Conservation (phyloP, 2,888 invertebrate genomes). For the Xylophagus ater region DNA sequence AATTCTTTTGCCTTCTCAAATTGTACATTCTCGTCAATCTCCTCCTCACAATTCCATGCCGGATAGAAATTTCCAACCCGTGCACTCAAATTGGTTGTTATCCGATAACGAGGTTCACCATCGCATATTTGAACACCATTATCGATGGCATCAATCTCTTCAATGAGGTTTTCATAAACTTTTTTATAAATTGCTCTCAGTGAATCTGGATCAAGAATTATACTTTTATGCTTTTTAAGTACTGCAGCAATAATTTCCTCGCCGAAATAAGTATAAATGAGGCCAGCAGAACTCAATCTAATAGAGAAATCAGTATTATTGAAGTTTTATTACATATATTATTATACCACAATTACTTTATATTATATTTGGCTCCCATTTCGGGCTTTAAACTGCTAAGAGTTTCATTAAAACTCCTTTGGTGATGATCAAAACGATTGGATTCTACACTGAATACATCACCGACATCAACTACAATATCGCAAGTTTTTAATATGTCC, state of each 20-base stretch:
- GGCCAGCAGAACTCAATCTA: conserved; percentile 89
- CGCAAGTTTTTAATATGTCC: conserved; percentile 62
- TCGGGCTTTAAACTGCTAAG: conserved; percentile 53
- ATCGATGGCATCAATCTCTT: conserved; percentile 93
- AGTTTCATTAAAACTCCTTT: conserved; percentile 60
- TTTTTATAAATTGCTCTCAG: conserved; percentile 50
- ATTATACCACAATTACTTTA: conserved; percentile 38
- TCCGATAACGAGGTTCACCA: conserved; percentile 60
- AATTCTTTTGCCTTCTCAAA: conserved; percentile 69
- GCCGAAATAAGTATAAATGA: conserved; percentile 86
- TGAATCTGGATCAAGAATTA: conserved; percentile 41
- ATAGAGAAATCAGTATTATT: conserved; percentile 23
- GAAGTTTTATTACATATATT: conserved; percentile 4
- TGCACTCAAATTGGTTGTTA: conserved; percentile 66
- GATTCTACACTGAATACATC: conserved; percentile 64
- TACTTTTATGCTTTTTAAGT: conserved; percentile 37
- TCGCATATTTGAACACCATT: conserved; percentile 84
- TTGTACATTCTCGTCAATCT: conserved; percentile 44
- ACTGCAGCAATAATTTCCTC: conserved; percentile 58
- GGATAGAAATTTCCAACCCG: conserved; percentile 73
- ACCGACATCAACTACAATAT: conserved; percentile 94
- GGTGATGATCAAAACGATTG: conserved; percentile 90
- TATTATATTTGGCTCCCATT: conserved; percentile 46
- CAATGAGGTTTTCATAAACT: conserved; percentile 78
- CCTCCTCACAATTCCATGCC: conserved; percentile 60